Base-by-base conservation (phyloP, 1,140 invertebrate species). In the Nebria ingens region DNA sequence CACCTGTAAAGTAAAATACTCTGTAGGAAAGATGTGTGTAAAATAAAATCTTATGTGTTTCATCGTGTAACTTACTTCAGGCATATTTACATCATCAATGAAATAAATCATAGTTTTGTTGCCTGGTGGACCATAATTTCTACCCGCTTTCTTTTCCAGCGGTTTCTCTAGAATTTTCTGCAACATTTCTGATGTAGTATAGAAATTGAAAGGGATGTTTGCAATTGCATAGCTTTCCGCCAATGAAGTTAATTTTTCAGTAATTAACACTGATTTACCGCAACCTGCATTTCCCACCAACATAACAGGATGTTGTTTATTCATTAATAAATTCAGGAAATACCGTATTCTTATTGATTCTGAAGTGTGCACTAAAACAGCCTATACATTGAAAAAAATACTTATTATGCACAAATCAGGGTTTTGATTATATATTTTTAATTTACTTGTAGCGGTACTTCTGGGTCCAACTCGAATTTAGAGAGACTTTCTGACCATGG, bases 81-180 rank as follows among this genome's bases (percentile, higher is more conserved):
- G 93, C 93, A 97, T 97, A 68, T 98, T 98, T 85, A 97, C 88
- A 65, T 98, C 94, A 68, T 97, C 95, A 56, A 97, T 87, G 70
- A 97, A 98, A 68, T 97, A 97, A 56, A 97, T 84, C n/a, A 98
- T 73, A 0, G 85, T 89, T 71, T 96, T 95, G 62, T 85, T 94
- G 23, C 94, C 93, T 1, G 93, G 93, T 19, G 95, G 95, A 2
- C 93, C 95, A 65, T 88, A 98, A 75, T 95, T 97, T 61, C 91
- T 79, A 2, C 94, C 94, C 38, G 94, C 93, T 73, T 97, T 97
- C 74, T 97, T 97, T 68, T 97, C 95, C 40, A 98, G 67, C n/a
- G 93, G 90, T 70, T 93, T 94, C 65, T 98, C 95, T 51, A 97
- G 70, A 51, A 97, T 87, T 67, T 91, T 88, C 70, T 98, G 94